These are phyloP conservation scores for Drosophila suboccidentalis DNA, from an alignment of 2,888 invertebrate genomes.

Conservation along the genomic window DNA sequence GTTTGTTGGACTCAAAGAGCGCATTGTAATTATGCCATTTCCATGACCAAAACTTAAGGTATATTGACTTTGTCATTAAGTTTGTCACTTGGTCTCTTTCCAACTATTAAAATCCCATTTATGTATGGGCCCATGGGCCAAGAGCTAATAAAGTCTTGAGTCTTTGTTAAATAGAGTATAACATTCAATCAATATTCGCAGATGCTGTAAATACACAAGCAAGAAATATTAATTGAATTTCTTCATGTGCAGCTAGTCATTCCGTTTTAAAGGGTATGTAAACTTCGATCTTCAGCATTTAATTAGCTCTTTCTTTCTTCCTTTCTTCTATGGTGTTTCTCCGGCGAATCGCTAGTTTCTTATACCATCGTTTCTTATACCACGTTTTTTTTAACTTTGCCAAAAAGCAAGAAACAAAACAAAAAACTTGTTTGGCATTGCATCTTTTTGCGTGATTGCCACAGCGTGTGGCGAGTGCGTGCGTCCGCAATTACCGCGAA, in stretches of 20 bases:
- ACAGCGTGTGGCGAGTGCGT: constrained; percentile 73
- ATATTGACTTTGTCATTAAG: constrained; percentile 14
- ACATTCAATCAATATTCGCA: no score
- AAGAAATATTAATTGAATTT: neutral
- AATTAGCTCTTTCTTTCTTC: neutral
- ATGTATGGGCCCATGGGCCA: no score
- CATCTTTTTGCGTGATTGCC: constrained; percentile 63
- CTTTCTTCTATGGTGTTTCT: constrained; percentile 2
- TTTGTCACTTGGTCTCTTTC: neutral
- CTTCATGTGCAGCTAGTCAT: neutral
- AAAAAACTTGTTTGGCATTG: constrained; percentile 63
- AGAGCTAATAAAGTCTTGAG: no score
- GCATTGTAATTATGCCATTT: constrained; percentile 57
- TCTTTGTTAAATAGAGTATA: no score
- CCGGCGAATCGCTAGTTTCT: constrained; percentile 39
- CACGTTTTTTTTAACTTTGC: constrained; percentile 64
- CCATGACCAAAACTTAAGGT: neutral
- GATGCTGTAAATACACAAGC: no score
- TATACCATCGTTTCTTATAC: constrained; percentile 62
- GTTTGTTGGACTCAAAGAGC: constrained; percentile 30
- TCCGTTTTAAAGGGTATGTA: constrained; percentile 4
- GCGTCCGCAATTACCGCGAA: constrained; percentile 59
- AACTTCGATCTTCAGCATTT: neutral
- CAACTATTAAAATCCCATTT: neutral
- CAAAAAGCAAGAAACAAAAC: constrained; percentile 44